These are phyloP conservation scores for Neomorphus geoffroyi DNA, from an alignment of 2,797 vertebrate genomes.

Conservation along the genomic window DNA sequence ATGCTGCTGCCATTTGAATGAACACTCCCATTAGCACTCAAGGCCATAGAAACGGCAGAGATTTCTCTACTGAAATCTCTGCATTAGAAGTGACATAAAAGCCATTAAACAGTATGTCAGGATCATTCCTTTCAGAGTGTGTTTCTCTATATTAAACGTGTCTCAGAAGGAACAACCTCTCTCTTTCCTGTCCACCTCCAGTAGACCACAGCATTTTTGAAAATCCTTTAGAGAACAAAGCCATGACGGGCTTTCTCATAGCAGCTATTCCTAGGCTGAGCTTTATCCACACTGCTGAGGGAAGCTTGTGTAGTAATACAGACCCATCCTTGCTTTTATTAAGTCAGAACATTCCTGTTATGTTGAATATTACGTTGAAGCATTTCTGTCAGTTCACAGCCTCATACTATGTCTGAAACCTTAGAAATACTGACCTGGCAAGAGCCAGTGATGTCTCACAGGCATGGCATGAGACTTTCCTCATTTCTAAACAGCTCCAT, in stretches of 20 bases:
- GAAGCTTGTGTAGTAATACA: not conserved
- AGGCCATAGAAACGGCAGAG: not conserved
- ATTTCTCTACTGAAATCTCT: not conserved
- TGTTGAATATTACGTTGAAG: fast-evolving
- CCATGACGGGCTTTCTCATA: not conserved
- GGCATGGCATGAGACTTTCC: not conserved
- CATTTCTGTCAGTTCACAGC: not conserved
- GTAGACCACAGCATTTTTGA: not conserved
- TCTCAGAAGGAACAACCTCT: not conserved
- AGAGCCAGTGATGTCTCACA: not conserved
- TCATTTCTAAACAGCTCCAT: not conserved
- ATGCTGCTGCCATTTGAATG: not conserved
- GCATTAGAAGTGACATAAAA: not conserved
- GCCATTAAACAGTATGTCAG: not conserved
- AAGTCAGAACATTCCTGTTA: not conserved
- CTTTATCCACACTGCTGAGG: not conserved
- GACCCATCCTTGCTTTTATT: not conserved
- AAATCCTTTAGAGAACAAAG: not conserved
- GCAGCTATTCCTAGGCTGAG: not conserved
- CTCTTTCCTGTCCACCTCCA: not conserved
- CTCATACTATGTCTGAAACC: not conserved
- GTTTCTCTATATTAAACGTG: not conserved
- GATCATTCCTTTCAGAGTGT: not conserved
- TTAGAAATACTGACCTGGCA: not conserved
- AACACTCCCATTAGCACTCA: not conserved